Evolutionary conservation across 1,140 invertebrate genomes (phyloP).

Genomic region (Varroa destructor): DNA sequence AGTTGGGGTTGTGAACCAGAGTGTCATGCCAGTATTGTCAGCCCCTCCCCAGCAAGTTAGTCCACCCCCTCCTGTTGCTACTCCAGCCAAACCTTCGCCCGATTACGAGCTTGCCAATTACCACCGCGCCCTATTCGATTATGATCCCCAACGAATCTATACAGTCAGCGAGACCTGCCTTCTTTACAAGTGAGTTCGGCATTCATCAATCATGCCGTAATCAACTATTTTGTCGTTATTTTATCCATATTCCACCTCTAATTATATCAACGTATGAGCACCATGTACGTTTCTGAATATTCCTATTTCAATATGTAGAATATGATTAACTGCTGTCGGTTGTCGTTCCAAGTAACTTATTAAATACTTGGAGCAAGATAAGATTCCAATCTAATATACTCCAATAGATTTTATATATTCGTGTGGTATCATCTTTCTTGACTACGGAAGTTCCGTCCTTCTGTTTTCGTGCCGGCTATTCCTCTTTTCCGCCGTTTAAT

Average conservation of each 20-base stretch:
- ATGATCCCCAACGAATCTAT: slow-evolving; percentile 22
- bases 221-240: no score
- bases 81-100: slow-evolving; percentile 21
- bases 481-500: no score
- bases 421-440: not conserved
- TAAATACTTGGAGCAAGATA: no score
- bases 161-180: slow-evolving; percentile 28
- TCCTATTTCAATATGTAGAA: no score
- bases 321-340: no score
- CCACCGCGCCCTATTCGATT: slow-evolving; percentile 15
- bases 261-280: not conserved
- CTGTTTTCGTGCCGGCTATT: not conserved
- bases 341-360: no score
- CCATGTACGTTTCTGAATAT: no score
- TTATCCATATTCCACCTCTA: no score
- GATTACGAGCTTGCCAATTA: slow-evolving; percentile 26
- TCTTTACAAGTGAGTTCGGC: not conserved
- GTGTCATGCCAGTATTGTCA: not conserved
- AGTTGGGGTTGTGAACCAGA: no score
- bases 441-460: not conserved
- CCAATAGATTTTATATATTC: not conserved
- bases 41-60: slow-evolving; percentile 13
- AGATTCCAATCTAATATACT: no score
- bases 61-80: slow-evolving; percentile 6
- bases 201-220: not conserved